A percentile compares a stretch with the other conserved stretches of the same genome.
These are phyloP conservation scores for Tenthredo mesomela DNA, from an alignment of 2,888 invertebrate genomes.

Conservation along the genomic window DNA sequence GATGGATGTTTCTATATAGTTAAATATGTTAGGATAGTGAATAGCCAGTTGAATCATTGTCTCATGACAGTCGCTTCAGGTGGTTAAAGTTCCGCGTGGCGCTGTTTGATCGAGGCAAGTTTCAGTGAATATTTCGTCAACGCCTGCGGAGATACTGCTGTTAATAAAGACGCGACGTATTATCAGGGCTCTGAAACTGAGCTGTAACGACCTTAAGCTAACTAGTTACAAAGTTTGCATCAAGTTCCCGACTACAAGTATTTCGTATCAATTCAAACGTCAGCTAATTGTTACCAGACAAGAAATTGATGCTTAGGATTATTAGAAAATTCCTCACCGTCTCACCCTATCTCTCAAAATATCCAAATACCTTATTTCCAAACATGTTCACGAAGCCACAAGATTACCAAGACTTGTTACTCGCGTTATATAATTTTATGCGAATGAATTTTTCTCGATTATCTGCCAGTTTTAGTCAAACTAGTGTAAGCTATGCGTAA, in stretches of 20 bases:
- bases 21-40: neutral
- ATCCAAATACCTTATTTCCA: neutral
- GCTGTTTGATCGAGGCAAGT: slow-evolving; percentile 43
- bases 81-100: slow-evolving; percentile 1
- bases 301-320: slow-evolving; percentile 67
- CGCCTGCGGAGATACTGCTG: slow-evolving; percentile 35
- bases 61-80: slow-evolving; percentile 7
- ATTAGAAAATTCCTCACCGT: slow-evolving; percentile 49
- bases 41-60: slow-evolving; percentile 51
- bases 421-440: neutral
- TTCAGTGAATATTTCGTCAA: slow-evolving; percentile 50
- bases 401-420: neutral
- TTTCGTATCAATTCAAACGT: slow-evolving; percentile 69
- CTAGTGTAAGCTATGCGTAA: slow-evolving; percentile 10
- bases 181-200: slow-evolving; percentile 32
- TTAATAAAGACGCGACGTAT: slow-evolving; percentile 28
- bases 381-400: neutral
- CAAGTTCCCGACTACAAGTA: slow-evolving; percentile 64
- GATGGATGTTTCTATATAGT: neutral
- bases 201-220: slow-evolving; percentile 51
- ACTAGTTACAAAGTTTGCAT: slow-evolving; percentile 71
- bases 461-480: neutral
- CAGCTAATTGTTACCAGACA: slow-evolving; percentile 74
- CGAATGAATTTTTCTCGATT: neutral
- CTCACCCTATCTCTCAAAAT: neutral